Evolutionary conservation across 2,113 vertebrate species (phyloP).

Genomic region (Gymnorhina tibicen): DNA sequence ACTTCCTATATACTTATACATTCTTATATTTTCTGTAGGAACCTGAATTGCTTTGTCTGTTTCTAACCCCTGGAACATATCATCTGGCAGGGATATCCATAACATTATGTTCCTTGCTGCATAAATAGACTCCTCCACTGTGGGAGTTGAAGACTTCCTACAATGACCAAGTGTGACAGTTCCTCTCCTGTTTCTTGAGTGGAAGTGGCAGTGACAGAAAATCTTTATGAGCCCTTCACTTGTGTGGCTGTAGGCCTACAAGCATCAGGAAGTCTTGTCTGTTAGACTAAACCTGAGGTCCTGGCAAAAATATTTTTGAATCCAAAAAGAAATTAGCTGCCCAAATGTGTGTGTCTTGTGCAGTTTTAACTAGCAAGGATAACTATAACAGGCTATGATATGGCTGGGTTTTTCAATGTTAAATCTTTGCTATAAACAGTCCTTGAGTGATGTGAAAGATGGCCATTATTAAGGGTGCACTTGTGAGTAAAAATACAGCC

Average conservation of each 20-base stretch:
- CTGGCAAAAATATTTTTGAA: background rate
- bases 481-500: background rate
- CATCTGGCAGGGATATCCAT: background rate
- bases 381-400: background rate
- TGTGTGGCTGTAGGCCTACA: background rate
- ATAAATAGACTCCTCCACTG: background rate
- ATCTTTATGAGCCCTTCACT: background rate
- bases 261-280: background rate
- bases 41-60: background rate
- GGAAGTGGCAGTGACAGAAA: background rate
- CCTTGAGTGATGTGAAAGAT: background rate
- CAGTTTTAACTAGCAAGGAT: background rate
- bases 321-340: background rate
- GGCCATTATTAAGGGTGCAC: background rate
- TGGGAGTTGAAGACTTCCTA: background rate
- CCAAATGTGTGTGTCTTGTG: background rate
- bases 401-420: background rate
- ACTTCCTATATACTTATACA: background rate
- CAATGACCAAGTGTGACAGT: background rate
- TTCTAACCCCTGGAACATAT: background rate
- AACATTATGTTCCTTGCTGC: background rate
- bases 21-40: background rate
- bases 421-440: background rate
- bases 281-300: background rate
- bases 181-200: background rate